A percentile compares a stretch with the other conserved stretches of the same genome.
Evolutionary conservation across 2,888 invertebrate species (phyloP).

Genomic region (Hofmannophila pseudospretella): DNA sequence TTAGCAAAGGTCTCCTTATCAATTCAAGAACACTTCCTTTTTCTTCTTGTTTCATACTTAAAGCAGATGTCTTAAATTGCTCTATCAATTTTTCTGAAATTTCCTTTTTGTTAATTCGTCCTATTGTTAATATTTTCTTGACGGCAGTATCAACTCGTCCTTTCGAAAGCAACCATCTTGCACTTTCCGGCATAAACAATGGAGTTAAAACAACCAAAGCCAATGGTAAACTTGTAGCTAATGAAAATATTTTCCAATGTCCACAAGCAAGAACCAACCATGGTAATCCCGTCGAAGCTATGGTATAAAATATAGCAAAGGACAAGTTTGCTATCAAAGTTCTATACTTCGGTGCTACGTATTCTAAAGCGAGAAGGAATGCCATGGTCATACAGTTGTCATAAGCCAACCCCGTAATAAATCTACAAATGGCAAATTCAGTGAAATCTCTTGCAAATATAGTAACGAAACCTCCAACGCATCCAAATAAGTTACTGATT

Average conservation of each 20-base stretch:
- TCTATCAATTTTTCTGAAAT: slow-evolving; percentile 40
- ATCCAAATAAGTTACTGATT: slow-evolving; percentile 37
- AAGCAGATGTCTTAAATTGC: slow-evolving; percentile 32
- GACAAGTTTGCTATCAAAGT: slow-evolving; percentile 42
- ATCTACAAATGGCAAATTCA: slow-evolving; percentile 41
- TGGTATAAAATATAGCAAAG: slow-evolving; percentile 44
- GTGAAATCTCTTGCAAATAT: slow-evolving; percentile 36
- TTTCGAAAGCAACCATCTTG: slow-evolving; percentile 48
- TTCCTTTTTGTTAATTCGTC: slow-evolving; percentile 41
- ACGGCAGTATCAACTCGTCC: slow-evolving; percentile 46
- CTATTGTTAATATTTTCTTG: slow-evolving; percentile 37
- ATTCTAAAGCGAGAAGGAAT: slow-evolving; percentile 48
- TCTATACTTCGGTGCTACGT: slow-evolving; percentile 49
- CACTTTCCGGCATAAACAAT: slow-evolving; percentile 47
- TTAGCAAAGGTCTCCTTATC: slow-evolving; percentile 37
- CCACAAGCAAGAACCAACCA: slow-evolving; percentile 45
- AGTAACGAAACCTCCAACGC: slow-evolving; percentile 38
- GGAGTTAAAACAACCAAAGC: slow-evolving; percentile 37
- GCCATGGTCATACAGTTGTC: slow-evolving; percentile 52
- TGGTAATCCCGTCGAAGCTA: slow-evolving; percentile 35
- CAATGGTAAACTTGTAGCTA: slow-evolving; percentile 47
- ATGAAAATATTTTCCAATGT: slow-evolving; percentile 45
- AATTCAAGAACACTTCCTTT: slow-evolving; percentile 34
- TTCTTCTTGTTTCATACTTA: slow-evolving; percentile 25
- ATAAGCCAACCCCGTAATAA: slow-evolving; percentile 48